Percentiles rank a stretch among this genome's conserved stretches.
phyloP scores from a whole-genome alignment of 2,888 invertebrate genomes.

The Gari tellinella region DNA sequence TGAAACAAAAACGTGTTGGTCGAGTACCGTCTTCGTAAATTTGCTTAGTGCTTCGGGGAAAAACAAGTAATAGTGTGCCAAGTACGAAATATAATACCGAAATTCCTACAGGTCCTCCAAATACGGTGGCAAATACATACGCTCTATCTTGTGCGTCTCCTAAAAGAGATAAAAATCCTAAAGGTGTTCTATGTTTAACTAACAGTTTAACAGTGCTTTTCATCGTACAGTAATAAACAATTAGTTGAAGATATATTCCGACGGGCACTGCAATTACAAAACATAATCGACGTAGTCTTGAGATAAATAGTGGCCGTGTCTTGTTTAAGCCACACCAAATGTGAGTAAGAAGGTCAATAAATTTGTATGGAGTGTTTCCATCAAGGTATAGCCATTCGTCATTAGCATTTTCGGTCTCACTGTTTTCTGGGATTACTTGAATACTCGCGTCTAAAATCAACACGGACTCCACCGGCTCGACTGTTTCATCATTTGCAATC shows the following conservation, averaged over 20 bases:
- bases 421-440: background rate
- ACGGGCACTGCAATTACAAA: constrained; percentile 18
- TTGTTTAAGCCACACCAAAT: constrained; percentile 9
- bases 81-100: constrained; percentile 16
- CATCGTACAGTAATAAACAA: constrained; percentile 16
- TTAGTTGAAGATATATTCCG: constrained; percentile 14
- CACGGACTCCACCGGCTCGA: constrained; percentile 7
- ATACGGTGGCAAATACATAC: constrained; percentile 22
- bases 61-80: constrained; percentile 27
- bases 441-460: background rate
- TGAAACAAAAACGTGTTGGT: background rate
- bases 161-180: constrained; percentile 34
- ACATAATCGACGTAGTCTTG: constrained; percentile 33
- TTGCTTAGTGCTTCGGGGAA: constrained; percentile 28
- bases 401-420: background rate
- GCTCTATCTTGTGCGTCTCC: constrained; percentile 9
- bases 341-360: background rate
- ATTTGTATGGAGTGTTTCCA: constrained; percentile 19
- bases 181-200: constrained; percentile 17
- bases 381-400: constrained; percentile 28
- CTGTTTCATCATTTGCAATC: constrained; percentile 20
- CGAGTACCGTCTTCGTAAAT: constrained; percentile 30
- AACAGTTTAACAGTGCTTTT: constrained; percentile 4
- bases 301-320: constrained; percentile 13
- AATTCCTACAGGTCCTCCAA: constrained; percentile 31